Percentiles rank a stretch among this genome's conserved stretches.
phyloP scores from a whole-genome alignment of 2,113 vertebrate species.

The Sclerurus mexicanus region DNA sequence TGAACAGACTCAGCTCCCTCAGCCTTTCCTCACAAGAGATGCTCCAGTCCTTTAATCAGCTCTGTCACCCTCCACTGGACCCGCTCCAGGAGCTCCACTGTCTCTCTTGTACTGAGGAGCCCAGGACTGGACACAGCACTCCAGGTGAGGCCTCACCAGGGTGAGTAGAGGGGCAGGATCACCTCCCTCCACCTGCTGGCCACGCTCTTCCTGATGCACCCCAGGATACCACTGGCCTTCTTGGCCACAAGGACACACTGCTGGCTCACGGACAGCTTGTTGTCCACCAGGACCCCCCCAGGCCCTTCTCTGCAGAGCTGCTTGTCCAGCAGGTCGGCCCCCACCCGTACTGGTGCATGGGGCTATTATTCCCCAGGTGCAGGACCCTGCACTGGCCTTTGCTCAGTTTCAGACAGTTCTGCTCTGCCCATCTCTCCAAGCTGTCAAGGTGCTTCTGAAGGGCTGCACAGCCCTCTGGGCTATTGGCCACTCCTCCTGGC shows the following conservation, averaged over 20 bases:
- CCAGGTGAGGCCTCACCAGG: neutral
- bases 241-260: neutral
- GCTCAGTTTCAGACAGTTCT: neutral
- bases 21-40: neutral
- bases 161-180: neutral
- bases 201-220: neutral
- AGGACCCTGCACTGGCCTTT: neutral
- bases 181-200: rapidly evolving
- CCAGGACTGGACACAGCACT: neutral
- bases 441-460: neutral
- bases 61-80: neutral
- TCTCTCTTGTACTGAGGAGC: neutral
- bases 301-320: neutral
- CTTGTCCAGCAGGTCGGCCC: neutral
- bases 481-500: neutral
- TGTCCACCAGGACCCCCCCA: neutral
- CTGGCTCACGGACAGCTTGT: neutral
- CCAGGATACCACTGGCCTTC: neutral
- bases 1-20: neutral
- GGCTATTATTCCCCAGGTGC: neutral
- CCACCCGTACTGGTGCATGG: neutral
- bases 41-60: neutral
- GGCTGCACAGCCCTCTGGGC: neutral
- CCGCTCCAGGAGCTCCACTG: rapidly evolving
- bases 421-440: neutral